Evolutionary conservation across 2,113 vertebrate species (phyloP).

Genomic region (Rhinichthys klamathensis): DNA sequence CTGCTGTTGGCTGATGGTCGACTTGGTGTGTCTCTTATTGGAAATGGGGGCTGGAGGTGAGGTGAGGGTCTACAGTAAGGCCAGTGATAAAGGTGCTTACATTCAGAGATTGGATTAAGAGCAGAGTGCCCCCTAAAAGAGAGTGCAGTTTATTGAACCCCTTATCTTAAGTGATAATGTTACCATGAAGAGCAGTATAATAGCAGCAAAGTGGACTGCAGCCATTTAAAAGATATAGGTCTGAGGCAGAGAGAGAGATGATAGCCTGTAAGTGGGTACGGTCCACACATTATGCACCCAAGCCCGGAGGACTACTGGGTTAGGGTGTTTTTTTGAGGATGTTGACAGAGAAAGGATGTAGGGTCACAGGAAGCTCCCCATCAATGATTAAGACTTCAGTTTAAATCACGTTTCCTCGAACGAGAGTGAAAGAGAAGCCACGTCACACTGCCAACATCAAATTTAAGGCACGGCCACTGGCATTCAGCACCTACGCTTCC

Average conservation of each 20-base stretch:
- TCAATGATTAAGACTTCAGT: neutral
- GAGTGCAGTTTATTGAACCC: conserved; percentile 72
- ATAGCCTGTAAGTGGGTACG: conserved; percentile 58
- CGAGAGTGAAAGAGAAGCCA: neutral
- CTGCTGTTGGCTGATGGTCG: no score
- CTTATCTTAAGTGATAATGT: conserved; percentile 79
- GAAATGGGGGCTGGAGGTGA: conserved; percentile 55
- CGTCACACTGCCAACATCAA: neutral
- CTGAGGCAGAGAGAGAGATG: conserved; percentile 56
- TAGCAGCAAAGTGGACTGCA: conserved; percentile 68
- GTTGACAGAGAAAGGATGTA: neutral
- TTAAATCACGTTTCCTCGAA: conserved; percentile 1
- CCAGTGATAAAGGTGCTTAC: conserved; percentile 72
- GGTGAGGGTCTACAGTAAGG: conserved; percentile 65
- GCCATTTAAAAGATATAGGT: conserved; percentile 65
- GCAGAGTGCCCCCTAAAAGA: conserved; percentile 74
- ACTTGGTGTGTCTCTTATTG: conserved; percentile 60
- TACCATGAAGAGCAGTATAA: conserved; percentile 70
- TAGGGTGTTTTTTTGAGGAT: conserved; percentile 47
- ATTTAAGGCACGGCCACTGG: neutral
- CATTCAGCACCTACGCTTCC: neutral
- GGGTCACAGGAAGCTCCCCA: neutral
- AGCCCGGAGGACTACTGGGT: conserved; percentile 44
- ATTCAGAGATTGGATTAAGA: conserved; percentile 77
- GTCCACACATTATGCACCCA: conserved; percentile 51